Evolutionary conservation across 2,888 invertebrate species (phyloP), one percentile per base, ranked within the genome.

Genomic region (Dioctria rufipes): DNA sequence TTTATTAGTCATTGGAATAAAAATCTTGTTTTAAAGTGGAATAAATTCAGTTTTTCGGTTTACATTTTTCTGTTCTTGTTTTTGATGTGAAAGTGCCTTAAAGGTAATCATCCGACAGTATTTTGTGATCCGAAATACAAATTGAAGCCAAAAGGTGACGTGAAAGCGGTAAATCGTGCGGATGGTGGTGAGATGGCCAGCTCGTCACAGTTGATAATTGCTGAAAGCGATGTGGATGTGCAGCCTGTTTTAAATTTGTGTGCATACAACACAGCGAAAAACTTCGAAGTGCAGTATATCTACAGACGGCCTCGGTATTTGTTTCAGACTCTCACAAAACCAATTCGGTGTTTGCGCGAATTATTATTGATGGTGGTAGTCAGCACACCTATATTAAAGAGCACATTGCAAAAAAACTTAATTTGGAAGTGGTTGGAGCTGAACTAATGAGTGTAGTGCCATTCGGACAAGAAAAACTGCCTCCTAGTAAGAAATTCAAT

Each of bases 301-400:
- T 81, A 13, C 78, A 81, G 60, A 81, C 80, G 8, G 77, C 80
- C 11, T 82, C 63, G 13, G 81, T 75, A 4, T 63, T 71, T 46
- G 51, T 37, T 6, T 60, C 60, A 25, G 61, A 13, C 63, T 54
- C 61, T 65, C 9, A 40, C 43, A 13, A 39, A 43, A 37, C 25
- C 9, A 6, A 63, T 66, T 63, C 71, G 11, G 66, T 49, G n/a
- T 61, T 80, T 73, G 54, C 71, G 42, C 80, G 69, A 3, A 58
- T 80, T 43, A 63, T 80, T n/a, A 2, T 51, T 9, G 51, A 51
- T 51, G 51, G 51, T 9, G 51, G 51, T 51, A 51, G 51, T 51
- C 51, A 51, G 51, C 51, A 11, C 51, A 9, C 51, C 6, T 51
- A 51, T 60, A 11, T 5, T 25, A n/a, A 5, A 13, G 13, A 60